Conservation (phyloP, 2,113 vertebrate genomes). For the Cynoglossus semilaevis region DNA sequence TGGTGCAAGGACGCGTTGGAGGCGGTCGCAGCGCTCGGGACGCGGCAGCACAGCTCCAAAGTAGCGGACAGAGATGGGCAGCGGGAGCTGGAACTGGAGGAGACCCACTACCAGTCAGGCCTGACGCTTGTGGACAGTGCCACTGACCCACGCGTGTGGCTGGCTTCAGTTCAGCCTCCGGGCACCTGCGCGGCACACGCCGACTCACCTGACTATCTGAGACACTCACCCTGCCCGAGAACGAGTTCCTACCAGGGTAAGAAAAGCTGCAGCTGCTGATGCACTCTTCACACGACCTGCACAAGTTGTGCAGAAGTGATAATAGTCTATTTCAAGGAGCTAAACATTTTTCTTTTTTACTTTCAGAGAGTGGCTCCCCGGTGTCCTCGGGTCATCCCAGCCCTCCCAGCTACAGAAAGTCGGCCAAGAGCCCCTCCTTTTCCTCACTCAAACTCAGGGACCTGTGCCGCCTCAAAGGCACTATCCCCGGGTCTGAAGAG, state of each 20-base stretch:
- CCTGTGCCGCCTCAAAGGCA: slow-evolving; percentile 75
- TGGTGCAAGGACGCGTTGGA: slow-evolving; percentile 66
- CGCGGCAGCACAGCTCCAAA: slow-evolving; percentile 32
- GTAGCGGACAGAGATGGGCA: slow-evolving; percentile 44
- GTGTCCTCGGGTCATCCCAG: slow-evolving; percentile 62
- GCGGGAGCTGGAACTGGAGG: slow-evolving; percentile 55
- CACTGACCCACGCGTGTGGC: slow-evolving; percentile 86
- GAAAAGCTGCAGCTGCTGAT: neutral
- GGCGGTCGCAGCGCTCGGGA: slow-evolving; percentile 24
- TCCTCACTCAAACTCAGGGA: slow-evolving; percentile 72
- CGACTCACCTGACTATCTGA: slow-evolving; percentile 77
- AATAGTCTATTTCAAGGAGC: neutral
- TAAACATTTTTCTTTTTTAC: neutral
- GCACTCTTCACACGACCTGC: neutral
- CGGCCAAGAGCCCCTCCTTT: slow-evolving; percentile 61
- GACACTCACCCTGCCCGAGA: slow-evolving; percentile 75
- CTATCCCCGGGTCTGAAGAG: slow-evolving; percentile 49
- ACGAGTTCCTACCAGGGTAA: slow-evolving; percentile 64
- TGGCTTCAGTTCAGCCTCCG: slow-evolving; percentile 79
- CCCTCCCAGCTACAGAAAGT: slow-evolving; percentile 67
- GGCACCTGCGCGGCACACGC: slow-evolving; percentile 82
- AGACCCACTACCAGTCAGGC: slow-evolving; percentile 65
- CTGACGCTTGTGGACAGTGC: slow-evolving; percentile 79
- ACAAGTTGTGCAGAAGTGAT: neutral
- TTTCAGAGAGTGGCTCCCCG: slow-evolving; percentile 70